A percentile compares a stretch with the other conserved stretches of the same genome.
These are phyloP conservation scores for Aromia moschata DNA, from an alignment of 2,888 invertebrate species.

Conservation along the genomic window DNA sequence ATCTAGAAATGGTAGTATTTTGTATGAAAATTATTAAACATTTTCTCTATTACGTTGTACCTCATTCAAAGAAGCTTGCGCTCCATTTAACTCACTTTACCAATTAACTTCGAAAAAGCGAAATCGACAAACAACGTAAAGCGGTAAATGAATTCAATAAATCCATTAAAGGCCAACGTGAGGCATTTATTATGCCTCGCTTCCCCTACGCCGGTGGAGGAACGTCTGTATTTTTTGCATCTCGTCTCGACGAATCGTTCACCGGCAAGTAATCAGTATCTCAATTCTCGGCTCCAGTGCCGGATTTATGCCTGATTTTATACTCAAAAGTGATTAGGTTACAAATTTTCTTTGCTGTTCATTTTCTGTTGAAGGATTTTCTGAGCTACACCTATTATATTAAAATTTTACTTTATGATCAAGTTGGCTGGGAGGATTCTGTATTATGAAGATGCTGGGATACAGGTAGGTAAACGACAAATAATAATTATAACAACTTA, in stretches of 20 bases:
- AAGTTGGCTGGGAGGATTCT: too few species aligned
- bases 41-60: neutral
- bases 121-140: conserved; percentile 16
- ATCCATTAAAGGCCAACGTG: conserved; percentile 25
- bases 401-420: too few species aligned
- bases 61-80: neutral
- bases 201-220: neutral
- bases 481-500: too few species aligned
- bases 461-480: too few species aligned
- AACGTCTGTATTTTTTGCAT: conserved; percentile 25
- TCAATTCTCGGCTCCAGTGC: conserved; percentile 13
- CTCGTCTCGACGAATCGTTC: conserved; percentile 7
- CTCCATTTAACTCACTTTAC: neutral
- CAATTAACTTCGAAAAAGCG: conserved; percentile 19
- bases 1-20: too few species aligned
- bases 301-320: too few species aligned
- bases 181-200: conserved; percentile 10
- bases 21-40: too few species aligned
- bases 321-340: too few species aligned
- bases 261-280: conserved; percentile 17
- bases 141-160: conserved; percentile 26
- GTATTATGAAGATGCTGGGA: too few species aligned
- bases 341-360: too few species aligned
- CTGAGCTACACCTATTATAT: too few species aligned
- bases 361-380: too few species aligned